Conservation (phyloP, 2,888 invertebrate species). For the Chrysolina haemoptera region DNA sequence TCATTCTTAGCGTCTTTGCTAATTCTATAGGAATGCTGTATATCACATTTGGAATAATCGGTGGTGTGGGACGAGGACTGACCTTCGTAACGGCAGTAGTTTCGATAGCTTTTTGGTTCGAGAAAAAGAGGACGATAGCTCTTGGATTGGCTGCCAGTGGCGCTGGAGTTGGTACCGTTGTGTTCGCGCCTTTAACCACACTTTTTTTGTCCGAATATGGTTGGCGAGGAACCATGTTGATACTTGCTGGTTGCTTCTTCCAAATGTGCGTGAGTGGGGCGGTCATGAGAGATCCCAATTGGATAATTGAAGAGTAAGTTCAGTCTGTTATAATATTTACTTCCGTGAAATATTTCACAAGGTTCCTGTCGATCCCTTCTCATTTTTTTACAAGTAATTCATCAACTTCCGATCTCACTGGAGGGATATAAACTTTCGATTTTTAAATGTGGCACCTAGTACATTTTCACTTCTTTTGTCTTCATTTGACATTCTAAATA, state of each 20-base stretch:
- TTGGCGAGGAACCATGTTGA: constrained; percentile 87
- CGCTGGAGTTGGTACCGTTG: constrained; percentile 91
- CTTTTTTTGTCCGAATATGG: constrained; percentile 83
- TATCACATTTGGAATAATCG: constrained; percentile 88
- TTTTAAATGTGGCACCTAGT: too few relatives aligned
- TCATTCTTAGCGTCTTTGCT: constrained; percentile 81
- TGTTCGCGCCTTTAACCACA: constrained; percentile 89
- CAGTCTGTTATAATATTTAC: not conserved
- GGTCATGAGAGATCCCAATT: constrained; percentile 90
- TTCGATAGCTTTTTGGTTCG: constrained; percentile 94
- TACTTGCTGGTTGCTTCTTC: constrained; percentile 87
- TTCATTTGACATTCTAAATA: too few relatives aligned
- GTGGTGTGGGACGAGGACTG: constrained; percentile 87
- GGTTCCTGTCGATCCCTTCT: too few relatives aligned
- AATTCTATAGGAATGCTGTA: constrained; percentile 84
- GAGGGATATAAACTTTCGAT: too few relatives aligned
- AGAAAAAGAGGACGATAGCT: constrained; percentile 87
- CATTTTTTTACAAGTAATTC: too few relatives aligned
- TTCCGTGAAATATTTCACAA: too few relatives aligned
- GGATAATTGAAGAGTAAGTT: constrained; percentile 77
- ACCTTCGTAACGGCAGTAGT: constrained; percentile 94
- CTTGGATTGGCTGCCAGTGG: constrained; percentile 92
- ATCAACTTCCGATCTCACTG: too few relatives aligned
- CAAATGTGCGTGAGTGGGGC: constrained; percentile 90
- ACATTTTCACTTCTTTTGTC: too few relatives aligned